phyloP scores from a whole-genome alignment of 2,113 vertebrate genomes.

The Lichenostomus cassidix region DNA sequence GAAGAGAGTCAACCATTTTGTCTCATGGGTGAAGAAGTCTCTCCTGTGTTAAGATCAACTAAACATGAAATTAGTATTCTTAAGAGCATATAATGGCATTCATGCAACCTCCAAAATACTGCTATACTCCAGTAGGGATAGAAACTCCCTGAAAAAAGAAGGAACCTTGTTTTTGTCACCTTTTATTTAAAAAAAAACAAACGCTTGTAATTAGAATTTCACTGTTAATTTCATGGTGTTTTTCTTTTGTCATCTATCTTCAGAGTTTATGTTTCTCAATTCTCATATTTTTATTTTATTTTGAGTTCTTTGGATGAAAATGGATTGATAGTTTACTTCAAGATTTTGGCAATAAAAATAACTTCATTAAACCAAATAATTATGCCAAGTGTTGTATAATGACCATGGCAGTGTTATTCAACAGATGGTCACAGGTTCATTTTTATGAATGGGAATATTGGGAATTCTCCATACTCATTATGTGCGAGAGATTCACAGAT shows the following conservation, averaged over 20 bases:
- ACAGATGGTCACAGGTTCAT: constrained; percentile 52
- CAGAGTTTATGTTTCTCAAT: constrained; percentile 3
- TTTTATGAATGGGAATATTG: constrained; percentile 58
- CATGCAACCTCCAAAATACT: not conserved
- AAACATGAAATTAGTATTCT: not conserved
- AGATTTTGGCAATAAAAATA: constrained; percentile 36
- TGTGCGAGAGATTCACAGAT: constrained; percentile 36
- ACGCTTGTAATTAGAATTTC: not conserved
- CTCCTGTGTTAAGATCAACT: not conserved
- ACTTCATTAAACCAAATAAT: not conserved
- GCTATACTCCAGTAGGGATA: not conserved
- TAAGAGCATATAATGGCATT: not conserved
- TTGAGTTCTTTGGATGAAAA: not conserved
- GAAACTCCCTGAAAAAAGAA: not conserved
- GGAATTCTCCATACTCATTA: constrained; percentile 42
- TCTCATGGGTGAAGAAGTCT: not conserved
- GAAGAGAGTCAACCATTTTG: not conserved
- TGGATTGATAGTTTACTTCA: not conserved
- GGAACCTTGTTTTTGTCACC: not conserved
- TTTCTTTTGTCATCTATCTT: not conserved
- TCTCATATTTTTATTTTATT: constrained; percentile 3
- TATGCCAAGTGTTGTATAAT: not conserved
- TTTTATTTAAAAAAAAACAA: not conserved
- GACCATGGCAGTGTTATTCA: constrained; percentile 40
- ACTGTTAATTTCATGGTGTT: not conserved